Conservation (phyloP, 2,888 invertebrate genomes). For the Diploptera punctata region DNA sequence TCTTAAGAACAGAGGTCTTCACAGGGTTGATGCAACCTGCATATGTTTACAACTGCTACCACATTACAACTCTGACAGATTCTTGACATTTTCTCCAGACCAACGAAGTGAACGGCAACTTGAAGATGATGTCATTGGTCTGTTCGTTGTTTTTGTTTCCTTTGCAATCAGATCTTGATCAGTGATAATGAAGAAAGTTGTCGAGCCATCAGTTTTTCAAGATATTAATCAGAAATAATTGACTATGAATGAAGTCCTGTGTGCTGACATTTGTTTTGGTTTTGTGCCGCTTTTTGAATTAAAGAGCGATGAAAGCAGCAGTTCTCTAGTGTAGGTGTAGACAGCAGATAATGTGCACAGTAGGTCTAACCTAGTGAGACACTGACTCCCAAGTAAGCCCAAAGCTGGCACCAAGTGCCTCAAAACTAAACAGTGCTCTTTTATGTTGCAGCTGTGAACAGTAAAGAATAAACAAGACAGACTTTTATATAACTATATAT, state of each 20-base stretch:
- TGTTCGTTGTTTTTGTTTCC: conserved; percentile 3
- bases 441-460: conserved; percentile 38
- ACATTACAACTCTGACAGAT: conserved; percentile 12
- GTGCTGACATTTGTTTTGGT: background rate
- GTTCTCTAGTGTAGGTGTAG: conserved; percentile 30
- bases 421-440: conserved; percentile 42
- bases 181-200: conserved; percentile 11
- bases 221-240: conserved; percentile 9
- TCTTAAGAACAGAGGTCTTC: background rate
- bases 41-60: background rate
- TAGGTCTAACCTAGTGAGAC: conserved; percentile 33
- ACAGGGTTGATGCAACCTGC: background rate
- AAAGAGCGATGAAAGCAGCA: background rate
- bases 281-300: conserved; percentile 23
- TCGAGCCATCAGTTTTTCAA: conserved; percentile 3
- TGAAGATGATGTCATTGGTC: background rate
- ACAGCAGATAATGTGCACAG: conserved; percentile 25
- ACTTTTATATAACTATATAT: conserved; percentile 41
- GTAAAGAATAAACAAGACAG: conserved; percentile 31
- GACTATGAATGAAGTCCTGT: background rate
- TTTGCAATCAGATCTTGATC: background rate
- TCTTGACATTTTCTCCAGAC: conserved; percentile 25
- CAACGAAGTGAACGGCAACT: conserved; percentile 12
- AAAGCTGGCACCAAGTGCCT: conserved; percentile 44
- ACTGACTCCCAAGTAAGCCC: conserved; percentile 32